Percentiles rank a stretch among this genome's conserved stretches.
Evolutionary conservation across 2,113 vertebrate genomes (phyloP).

Genomic region (Aegotheles bennettii): DNA sequence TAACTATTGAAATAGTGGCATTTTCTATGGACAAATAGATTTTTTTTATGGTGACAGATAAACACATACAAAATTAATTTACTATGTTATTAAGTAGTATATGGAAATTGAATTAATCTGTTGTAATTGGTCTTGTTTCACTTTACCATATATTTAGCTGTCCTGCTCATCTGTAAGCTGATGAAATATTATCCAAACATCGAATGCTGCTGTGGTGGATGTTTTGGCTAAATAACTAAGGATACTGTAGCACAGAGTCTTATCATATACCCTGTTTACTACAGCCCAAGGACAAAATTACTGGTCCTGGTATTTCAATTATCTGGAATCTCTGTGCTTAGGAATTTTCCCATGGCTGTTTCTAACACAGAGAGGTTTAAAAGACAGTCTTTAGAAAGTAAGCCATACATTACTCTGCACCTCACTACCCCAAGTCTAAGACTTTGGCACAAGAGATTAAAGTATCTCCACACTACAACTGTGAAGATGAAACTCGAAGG

Average conservation of each 20-base stretch:
- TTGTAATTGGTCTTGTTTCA: slow-evolving; percentile 39
- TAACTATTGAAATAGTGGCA: not conserved
- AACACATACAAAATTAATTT: not conserved
- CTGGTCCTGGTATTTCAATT: slow-evolving; percentile 47
- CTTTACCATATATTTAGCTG: slow-evolving; percentile 41
- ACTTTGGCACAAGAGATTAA: not conserved
- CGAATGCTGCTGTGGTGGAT: slow-evolving; percentile 1
- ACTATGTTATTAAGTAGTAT: not conserved
- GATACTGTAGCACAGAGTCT: slow-evolving; percentile 30
- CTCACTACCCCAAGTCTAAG: not conserved
- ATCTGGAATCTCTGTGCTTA: slow-evolving; percentile 16
- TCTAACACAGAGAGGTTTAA: not conserved
- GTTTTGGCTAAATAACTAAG: slow-evolving; percentile 57
- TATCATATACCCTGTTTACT: slow-evolving; percentile 50
- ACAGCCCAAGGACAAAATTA: slow-evolving; percentile 46
- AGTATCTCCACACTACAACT: not conserved
- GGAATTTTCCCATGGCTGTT: slow-evolving; percentile 62
- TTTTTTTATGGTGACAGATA: not conserved
- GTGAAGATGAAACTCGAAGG: not conserved
- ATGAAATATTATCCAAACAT: slow-evolving; percentile 50
- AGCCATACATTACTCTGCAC: not conserved
- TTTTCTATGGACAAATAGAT: not conserved
- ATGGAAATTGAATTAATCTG: slow-evolving; percentile 8
- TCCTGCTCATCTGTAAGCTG: slow-evolving; percentile 52
- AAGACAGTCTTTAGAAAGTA: not conserved